Evolutionary conservation across 2,888 invertebrate genomes (phyloP).

Genomic region (Salticus scenicus): DNA sequence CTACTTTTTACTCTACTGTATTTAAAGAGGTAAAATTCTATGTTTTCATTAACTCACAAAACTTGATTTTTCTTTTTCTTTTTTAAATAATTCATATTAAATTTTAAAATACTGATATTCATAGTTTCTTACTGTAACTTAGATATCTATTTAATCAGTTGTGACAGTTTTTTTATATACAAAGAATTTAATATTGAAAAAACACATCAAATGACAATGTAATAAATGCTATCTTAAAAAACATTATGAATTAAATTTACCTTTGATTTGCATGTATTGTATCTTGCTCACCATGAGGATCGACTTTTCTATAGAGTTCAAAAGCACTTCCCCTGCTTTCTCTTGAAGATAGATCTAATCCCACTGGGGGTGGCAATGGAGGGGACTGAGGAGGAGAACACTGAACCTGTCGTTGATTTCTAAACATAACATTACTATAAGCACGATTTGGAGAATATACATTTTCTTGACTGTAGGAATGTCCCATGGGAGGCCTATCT

Average conservation of each 20-base stretch:
- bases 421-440: slow-evolving; percentile 55
- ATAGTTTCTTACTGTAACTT: too few species aligned
- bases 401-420: slow-evolving; percentile 7
- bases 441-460: slow-evolving; percentile 31
- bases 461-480: slow-evolving; percentile 61
- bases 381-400: slow-evolving; percentile 42
- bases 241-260: not conserved
- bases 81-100: too few species aligned
- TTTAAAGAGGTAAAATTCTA: too few species aligned
- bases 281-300: slow-evolving; percentile 72
- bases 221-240: too few species aligned
- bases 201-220: too few species aligned
- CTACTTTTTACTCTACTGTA: too few species aligned
- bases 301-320: slow-evolving; percentile 91
- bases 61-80: too few species aligned
- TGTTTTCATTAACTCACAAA: too few species aligned
- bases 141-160: too few species aligned
- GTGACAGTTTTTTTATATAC: too few species aligned
- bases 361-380: slow-evolving; percentile 76
- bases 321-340: slow-evolving; percentile 95
- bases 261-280: slow-evolving; percentile 14
- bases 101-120: too few species aligned
- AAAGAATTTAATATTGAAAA: too few species aligned
- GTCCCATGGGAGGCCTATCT: slow-evolving; percentile 29
- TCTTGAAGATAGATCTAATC: slow-evolving; percentile 83